Base-by-base conservation (phyloP, 2,888 invertebrate species). In the Caenorhabditis zanzibari region DNA sequence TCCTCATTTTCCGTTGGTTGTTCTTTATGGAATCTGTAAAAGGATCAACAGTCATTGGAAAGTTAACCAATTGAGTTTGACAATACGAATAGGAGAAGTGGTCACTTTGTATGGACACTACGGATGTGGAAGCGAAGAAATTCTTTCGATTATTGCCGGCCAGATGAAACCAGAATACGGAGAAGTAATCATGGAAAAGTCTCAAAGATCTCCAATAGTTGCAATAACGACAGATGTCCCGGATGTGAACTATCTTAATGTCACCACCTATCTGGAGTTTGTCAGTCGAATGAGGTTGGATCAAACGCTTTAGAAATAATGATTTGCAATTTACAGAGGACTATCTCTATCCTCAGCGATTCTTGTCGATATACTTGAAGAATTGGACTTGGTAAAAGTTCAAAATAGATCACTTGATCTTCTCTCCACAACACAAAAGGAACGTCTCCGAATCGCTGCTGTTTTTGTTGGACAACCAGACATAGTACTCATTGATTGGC, bases 121-220 rank as follows among this genome's bases (percentile, higher is more conserved):
- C 47, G 81, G 81, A 54, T 81, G 81, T 58, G 81, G 81, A 24
- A 58, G 63, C 35, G 64, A 75, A 22, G 75, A 75, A 28, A 38
- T 81, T 28, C n/a, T 81, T 16, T 22, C 22, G 14, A 81, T 81
- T 7, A 35, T 81, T 24, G 54, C 35, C 44, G 81, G 75, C 24
- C 12, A 63, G 19, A 47, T 75, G 63, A 56, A 24, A 6, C 63
- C 81, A 16, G 81, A 81, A 19, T 75, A 75, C n/a, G 81, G 81
- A 35, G 56, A 54, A 26, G 58, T 75, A 24, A 32, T 38, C 26
- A 28, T 44, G 32, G 74, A 81, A 35, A 38, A 68, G 14, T 54
- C 74, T n/a, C 61, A 64, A 24, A 56, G 81, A 49, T n/a, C 24
- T 16, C 64, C 69, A 54, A 35, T 47, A 19, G 49, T 75, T 47